Evolutionary conservation across 2,888 invertebrate species (phyloP).

Genomic region (Cataglyphis altisquamis): DNA sequence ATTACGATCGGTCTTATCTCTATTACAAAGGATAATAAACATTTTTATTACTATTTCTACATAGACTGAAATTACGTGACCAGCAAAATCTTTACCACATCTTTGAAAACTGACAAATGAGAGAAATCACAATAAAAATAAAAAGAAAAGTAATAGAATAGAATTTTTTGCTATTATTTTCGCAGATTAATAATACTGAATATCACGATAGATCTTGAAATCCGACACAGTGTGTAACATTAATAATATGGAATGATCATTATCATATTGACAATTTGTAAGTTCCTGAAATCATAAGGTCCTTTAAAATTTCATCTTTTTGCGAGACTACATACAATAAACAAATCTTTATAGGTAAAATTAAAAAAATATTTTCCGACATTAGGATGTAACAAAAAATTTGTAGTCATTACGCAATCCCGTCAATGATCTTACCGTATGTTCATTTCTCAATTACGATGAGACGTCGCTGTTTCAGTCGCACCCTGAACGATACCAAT

Average conservation of each 20-base stretch:
- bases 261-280: constrained; percentile 16
- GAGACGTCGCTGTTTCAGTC: constrained; percentile 57
- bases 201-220: neutral
- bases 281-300: neutral
- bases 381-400: neutral
- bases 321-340: neutral
- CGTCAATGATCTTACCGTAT: constrained; percentile 66
- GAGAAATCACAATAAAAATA: neutral
- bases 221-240: neutral
- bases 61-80: neutral
- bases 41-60: neutral
- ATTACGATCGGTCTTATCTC: neutral
- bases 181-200: neutral
- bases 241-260: neutral
- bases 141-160: neutral
- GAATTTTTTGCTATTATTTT: neutral
- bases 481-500: constrained; percentile 71
- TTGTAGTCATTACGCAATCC: constrained; percentile 55
- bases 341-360: neutral
- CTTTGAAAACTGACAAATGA: neutral
- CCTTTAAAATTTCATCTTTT: neutral
- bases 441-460: constrained; percentile 61
- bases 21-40: neutral
- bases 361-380: neutral
- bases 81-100: neutral